A percentile compares a stretch with the other conserved stretches of the same genome.
Evolutionary conservation across 2,113 vertebrate genomes (phyloP).

Genomic region (Dasyprocta punctata): DNA sequence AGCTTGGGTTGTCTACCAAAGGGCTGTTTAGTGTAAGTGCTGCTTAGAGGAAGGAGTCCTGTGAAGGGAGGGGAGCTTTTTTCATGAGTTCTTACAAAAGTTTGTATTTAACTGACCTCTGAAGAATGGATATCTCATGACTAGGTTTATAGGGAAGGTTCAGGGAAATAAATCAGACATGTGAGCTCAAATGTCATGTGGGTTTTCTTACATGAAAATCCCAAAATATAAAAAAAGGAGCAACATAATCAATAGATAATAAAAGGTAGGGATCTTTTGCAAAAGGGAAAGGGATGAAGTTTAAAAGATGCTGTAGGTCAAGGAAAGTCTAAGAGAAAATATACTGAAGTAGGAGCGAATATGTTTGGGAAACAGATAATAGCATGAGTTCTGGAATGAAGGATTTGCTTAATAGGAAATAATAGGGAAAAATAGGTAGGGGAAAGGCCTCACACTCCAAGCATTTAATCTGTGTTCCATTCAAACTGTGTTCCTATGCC

Average conservation of each 20-base stretch:
- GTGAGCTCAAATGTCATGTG: background rate
- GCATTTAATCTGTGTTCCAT: background rate
- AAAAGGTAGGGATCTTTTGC: background rate
- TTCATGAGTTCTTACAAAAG: background rate
- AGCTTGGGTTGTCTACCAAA: background rate
- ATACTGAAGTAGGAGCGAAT: background rate
- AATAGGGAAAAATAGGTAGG: background rate
- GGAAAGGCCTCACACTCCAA: background rate
- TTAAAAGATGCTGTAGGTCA: background rate
- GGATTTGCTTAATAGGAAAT: slow-evolving; percentile 1
- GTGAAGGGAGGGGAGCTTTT: background rate
- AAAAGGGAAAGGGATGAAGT: background rate
- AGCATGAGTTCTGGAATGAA: background rate
- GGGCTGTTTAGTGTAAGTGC: background rate
- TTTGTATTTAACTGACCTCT: background rate
- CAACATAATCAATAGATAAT: background rate
- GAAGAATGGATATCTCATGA: background rate
- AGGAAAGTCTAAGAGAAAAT: background rate
- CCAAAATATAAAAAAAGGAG: background rate
- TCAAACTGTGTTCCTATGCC: background rate
- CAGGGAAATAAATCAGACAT: background rate
- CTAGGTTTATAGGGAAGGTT: background rate
- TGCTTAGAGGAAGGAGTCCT: background rate
- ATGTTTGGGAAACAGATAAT: background rate
- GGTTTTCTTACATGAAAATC: background rate